A percentile compares a stretch with the other conserved stretches of the same genome.
phyloP scores from a whole-genome alignment of 1,140 invertebrate species.

The Papilio xuthus region DNA sequence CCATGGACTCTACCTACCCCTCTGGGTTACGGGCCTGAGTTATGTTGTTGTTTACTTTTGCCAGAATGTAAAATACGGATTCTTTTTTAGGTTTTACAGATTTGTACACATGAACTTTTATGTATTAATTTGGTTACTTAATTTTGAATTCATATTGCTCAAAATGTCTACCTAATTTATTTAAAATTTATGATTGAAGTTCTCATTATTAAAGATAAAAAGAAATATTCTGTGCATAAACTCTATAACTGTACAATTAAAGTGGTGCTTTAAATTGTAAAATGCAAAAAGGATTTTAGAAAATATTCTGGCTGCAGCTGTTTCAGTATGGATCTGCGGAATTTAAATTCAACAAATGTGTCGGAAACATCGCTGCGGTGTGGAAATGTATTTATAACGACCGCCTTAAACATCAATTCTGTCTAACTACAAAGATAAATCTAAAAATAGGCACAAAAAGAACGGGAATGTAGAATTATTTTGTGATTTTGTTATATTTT shows the following conservation, averaged over 20 bases:
- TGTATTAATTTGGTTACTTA: background rate
- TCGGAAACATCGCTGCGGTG: constrained; percentile 32
- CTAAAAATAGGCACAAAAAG: background rate
- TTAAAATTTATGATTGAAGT: background rate
- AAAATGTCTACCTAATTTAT: too few species aligned
- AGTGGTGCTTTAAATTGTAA: constrained; percentile 31
- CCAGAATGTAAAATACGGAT: too few species aligned
- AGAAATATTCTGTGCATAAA: constrained; percentile 24
- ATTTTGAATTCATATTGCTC: too few species aligned
- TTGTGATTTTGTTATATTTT: background rate
- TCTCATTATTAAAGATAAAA: background rate
- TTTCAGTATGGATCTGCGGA: constrained; percentile 47
- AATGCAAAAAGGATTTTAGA: constrained; percentile 49
- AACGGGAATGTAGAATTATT: background rate
- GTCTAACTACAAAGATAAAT: constrained; percentile 1
- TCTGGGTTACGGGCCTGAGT: too few species aligned
- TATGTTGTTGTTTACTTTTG: too few species aligned
- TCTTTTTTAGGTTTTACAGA: too few species aligned
- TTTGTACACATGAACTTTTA: too few species aligned
- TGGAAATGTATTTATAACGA: constrained; percentile 39
- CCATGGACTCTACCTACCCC: too few species aligned
- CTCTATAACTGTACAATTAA: constrained; percentile 32
- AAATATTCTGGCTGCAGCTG: constrained; percentile 62
- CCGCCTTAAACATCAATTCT: constrained; percentile 36
- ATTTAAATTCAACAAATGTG: constrained; percentile 50